Evolutionary conservation across 2,888 invertebrate genomes (phyloP).

Genomic region (Busseola fusca): DNA sequence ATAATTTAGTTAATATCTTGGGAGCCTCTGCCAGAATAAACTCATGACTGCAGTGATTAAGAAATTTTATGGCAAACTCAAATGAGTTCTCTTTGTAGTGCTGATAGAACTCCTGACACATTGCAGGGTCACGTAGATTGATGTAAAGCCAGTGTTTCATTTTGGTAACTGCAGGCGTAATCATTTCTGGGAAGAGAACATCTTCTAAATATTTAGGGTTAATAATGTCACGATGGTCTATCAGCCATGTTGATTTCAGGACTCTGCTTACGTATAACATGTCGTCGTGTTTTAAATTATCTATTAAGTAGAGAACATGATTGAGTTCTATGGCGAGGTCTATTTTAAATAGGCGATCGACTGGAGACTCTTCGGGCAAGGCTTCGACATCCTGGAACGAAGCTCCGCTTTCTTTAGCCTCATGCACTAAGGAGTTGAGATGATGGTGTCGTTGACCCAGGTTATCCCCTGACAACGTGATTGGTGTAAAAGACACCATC

Average conservation of each 20-base stretch:
- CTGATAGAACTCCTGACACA: constrained; percentile 73
- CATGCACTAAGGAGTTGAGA: constrained; percentile 69
- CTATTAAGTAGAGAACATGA: constrained; percentile 72
- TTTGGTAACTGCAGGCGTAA: constrained; percentile 68
- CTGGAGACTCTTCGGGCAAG: constrained; percentile 65
- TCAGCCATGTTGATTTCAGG: constrained; percentile 75
- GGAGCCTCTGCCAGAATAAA: constrained; percentile 67
- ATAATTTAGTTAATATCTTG: constrained; percentile 68
- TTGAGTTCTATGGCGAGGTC: constrained; percentile 73
- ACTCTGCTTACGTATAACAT: constrained; percentile 79
- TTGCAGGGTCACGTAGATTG: constrained; percentile 60
- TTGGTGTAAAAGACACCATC: constrained; percentile 66
- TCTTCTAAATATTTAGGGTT: constrained; percentile 75
- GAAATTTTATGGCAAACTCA: constrained; percentile 70
- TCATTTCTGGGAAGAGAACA: constrained; percentile 75
- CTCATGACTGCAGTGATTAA: constrained; percentile 69
- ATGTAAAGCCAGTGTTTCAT: constrained; percentile 74
- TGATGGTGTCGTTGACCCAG: constrained; percentile 71
- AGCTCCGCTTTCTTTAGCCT: constrained; percentile 42
- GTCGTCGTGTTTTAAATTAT: constrained; percentile 74
- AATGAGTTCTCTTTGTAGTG: constrained; percentile 69
- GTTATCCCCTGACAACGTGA: constrained; percentile 68
- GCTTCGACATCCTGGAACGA: constrained; percentile 51
- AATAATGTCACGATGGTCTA: constrained; percentile 69
- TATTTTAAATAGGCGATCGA: constrained; percentile 78